phyloP scores from a whole-genome alignment of 2,888 invertebrate species.

The Desoria tigrina region DNA sequence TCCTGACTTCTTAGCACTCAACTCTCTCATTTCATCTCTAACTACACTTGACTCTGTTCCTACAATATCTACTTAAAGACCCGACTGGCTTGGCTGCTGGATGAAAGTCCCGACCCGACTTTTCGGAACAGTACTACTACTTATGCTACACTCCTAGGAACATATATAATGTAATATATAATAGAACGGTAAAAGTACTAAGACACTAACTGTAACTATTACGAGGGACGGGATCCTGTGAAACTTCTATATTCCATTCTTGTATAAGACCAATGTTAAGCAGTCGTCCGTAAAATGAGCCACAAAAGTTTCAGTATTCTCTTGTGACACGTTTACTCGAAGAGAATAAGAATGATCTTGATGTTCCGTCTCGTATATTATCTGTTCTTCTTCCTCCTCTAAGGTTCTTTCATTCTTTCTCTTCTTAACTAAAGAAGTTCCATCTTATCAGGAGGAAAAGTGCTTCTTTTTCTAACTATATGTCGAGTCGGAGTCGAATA shows the following conservation, averaged over 20 bases:
- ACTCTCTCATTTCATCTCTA: slow-evolving; percentile 2
- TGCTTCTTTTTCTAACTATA: background rate
- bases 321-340: slow-evolving; percentile 47
- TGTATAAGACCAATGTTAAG: slow-evolving; percentile 8
- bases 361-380: background rate
- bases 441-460: background rate
- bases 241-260: background rate
- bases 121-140: no score
- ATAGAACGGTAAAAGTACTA: no score
- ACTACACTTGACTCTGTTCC: slow-evolving; percentile 2
- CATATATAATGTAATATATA: no score
- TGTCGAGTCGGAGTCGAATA: background rate
- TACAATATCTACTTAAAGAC: background rate
- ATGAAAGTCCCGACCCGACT: no score
- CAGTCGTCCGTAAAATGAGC: slow-evolving; percentile 48
- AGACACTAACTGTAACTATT: no score
- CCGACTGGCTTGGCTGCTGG: no score
- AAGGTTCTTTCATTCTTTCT: background rate
- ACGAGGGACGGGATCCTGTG: no score
- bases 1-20: slow-evolving; percentile 3
- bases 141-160: no score
- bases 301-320: slow-evolving; percentile 46
- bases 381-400: background rate
- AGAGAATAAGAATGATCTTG: slow-evolving; percentile 45
- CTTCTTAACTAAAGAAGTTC: background rate